Evolutionary conservation across 2,797 vertebrate genomes (phyloP).

Genomic region (Brotula barbata): DNA sequence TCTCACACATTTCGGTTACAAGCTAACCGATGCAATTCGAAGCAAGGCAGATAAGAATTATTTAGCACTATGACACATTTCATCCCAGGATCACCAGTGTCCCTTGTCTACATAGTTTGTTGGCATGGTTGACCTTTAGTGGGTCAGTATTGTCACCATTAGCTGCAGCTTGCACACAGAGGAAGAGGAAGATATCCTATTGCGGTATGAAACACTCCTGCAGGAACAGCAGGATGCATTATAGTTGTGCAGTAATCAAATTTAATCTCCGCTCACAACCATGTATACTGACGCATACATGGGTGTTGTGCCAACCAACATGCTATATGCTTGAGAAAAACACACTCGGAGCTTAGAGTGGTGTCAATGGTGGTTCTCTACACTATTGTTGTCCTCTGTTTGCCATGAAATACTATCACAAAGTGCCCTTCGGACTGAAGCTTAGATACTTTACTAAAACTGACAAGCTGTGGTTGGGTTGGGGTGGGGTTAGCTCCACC

Average conservation of each 20-base stretch:
- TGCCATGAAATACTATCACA: slow-evolving; percentile 7
- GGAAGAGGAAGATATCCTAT: slow-evolving; percentile 21
- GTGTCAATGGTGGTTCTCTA: not conserved
- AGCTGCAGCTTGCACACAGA: slow-evolving; percentile 27
- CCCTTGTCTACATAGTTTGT: slow-evolving; percentile 21
- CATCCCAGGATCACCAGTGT: not conserved
- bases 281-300: too few relatives aligned
- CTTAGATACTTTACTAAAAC: slow-evolving; percentile 27
- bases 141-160: slow-evolving; percentile 32
- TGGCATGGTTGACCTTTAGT: slow-evolving; percentile 50
- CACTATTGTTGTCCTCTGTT: slow-evolving; percentile 4
- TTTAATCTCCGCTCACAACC: not conserved
- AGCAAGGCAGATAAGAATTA: not conserved
- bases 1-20: not conserved
- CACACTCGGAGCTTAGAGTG: not conserved
- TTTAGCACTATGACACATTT: not conserved
- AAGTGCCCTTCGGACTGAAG: slow-evolving; percentile 22
- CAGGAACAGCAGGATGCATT: slow-evolving; percentile 9
- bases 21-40: slow-evolving; percentile 1
- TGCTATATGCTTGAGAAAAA: too few relatives aligned
- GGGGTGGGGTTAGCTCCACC: not conserved
- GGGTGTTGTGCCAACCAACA: too few relatives aligned
- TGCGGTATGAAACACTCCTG: slow-evolving; percentile 13
- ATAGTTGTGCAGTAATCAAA: not conserved
- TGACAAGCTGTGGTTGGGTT: slow-evolving; percentile 5